Evolutionary conservation across 2,888 invertebrate species (phyloP), one percentile per base, ranked within the genome.

Genomic region (Pantelozetes paolii): DNA sequence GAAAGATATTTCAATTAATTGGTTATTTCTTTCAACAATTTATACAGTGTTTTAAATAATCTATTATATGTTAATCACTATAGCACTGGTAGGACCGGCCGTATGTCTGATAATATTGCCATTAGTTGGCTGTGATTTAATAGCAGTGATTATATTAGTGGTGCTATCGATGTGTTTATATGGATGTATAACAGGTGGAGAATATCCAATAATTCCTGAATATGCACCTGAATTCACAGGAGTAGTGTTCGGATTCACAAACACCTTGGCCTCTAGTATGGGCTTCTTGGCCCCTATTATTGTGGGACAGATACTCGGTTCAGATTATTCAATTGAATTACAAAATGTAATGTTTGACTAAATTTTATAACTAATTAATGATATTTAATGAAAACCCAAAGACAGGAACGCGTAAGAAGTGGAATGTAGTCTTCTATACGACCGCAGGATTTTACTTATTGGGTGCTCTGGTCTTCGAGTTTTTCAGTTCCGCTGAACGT

Each of bases 1-100:
- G 74, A n/a, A 74, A 74, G 59, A 26, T 71, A 13, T 74, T 74
- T 59, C 74, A 74, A 59, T 9, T 54, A 18, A 42, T 74, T 1
- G 75, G 77, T 77, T 73, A 57, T 71, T 3, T n/a, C 13, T 20
- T 57, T 20, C 54, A 15, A 36, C 8, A 30, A 67, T 40, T 32
- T 1, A 23, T 9, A 67, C 9, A 40, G 23, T 30, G 23, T 54
- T 62, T 59, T 13, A 1, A 0, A 45, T 74, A 5, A 13, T n/a
- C 15, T 50, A 26, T 5, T 20, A 36, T 69, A 32, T 32, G 0
- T 26, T 8, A 70, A 26, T 32, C 69, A 20, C 1, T 20, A 40
- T 36, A 74, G 76, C 74, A 2, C 30, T 76, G 74, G 8, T 75
- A 1, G 77, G 76, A 0, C 76, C 78, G 11, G 76, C 76, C 8